Conservation (phyloP, 2,888 invertebrate genomes). For the Endotricha flammealis region DNA sequence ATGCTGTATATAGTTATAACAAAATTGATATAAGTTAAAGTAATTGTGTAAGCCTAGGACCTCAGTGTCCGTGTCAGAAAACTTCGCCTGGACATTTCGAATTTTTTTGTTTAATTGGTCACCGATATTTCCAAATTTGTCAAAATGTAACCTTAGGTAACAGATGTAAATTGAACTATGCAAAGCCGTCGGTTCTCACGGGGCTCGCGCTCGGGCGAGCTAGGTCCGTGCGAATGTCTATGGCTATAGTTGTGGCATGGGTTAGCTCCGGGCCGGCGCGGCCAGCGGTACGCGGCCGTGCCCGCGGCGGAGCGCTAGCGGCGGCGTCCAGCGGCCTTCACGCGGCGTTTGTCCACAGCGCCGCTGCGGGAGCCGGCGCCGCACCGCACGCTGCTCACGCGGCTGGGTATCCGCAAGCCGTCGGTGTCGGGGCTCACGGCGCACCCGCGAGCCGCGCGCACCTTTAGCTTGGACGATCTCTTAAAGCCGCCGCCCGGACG, state of each 20-base stretch:
- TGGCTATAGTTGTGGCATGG: slow-evolving; percentile 55
- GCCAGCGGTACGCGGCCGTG: slow-evolving; percentile 52
- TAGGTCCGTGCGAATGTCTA: too few relatives aligned
- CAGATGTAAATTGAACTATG: too few relatives aligned
- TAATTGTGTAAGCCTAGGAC: slow-evolving; percentile 34
- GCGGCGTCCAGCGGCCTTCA: slow-evolving; percentile 29
- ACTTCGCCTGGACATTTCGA: slow-evolving; percentile 27
- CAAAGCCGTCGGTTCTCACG: too few relatives aligned
- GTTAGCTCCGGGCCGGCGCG: slow-evolving; percentile 35
- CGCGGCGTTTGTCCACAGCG: slow-evolving; percentile 78
- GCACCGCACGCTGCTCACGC: slow-evolving; percentile 85
- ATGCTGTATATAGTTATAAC: slow-evolving; percentile 5
- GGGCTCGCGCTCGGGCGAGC: too few relatives aligned
- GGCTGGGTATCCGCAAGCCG: slow-evolving; percentile 92
- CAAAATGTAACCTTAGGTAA: too few relatives aligned
- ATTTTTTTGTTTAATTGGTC: neutral
- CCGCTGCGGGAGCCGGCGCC: slow-evolving; percentile 58
- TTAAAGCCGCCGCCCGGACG: slow-evolving; percentile 90
- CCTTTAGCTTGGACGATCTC: slow-evolving; percentile 93
- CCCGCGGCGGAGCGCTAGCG: slow-evolving; percentile 43
- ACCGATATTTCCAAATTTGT: too few relatives aligned
- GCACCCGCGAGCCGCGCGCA: slow-evolving; percentile 84
- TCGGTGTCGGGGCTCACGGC: slow-evolving; percentile 89
- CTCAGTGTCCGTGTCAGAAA: slow-evolving; percentile 43
- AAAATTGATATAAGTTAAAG: slow-evolving; percentile 39